A percentile compares a stretch with the other conserved stretches of the same genome.
These are phyloP conservation scores for Nomada goodeniana DNA, from an alignment of 2,888 invertebrate species.

Conservation along the genomic window DNA sequence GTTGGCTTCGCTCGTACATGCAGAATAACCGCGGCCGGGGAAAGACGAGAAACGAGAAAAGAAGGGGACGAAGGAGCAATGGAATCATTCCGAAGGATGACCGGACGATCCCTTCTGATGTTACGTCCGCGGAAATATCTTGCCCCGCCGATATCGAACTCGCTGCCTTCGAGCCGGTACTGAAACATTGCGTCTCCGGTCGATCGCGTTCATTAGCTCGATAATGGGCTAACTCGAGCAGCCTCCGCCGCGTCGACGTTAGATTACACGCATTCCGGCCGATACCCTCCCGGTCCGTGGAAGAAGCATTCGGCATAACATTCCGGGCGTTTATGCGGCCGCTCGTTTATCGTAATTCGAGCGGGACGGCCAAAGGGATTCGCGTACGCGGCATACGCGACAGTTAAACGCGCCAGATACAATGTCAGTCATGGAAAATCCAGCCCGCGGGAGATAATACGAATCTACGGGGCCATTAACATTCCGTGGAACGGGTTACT, in stretches of 20 bases:
- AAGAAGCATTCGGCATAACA: conserved; percentile 29
- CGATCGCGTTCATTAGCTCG: conserved; percentile 51
- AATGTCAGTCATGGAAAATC: conserved; percentile 48
- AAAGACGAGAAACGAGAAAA: background rate
- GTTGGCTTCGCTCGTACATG: background rate
- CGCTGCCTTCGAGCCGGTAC: conserved; percentile 25
- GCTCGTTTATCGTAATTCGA: conserved; percentile 59
- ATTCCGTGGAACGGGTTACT: conserved; percentile 43
- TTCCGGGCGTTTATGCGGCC: conserved; percentile 18
- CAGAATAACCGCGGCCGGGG: background rate
- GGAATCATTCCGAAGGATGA: conserved; percentile 42
- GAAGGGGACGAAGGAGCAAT: background rate
- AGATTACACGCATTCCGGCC: conserved; percentile 60
- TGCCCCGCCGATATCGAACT: conserved; percentile 24
- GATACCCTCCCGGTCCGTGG: background rate
- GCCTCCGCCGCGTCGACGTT: conserved; percentile 36
- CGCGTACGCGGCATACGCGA: conserved; percentile 31
- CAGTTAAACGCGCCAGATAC: conserved; percentile 45
- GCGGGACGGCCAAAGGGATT: conserved; percentile 24
- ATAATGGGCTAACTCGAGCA: conserved; percentile 53
- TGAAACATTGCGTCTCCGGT: conserved; percentile 32
- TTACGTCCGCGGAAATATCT: conserved; percentile 33
- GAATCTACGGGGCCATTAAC: conserved; percentile 45
- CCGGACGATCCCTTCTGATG: background rate
- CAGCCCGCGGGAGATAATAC: conserved; percentile 31